These are phyloP conservation scores for Blastobasis adustella DNA, from an alignment of 2,888 invertebrate species.

Conservation along the genomic window DNA sequence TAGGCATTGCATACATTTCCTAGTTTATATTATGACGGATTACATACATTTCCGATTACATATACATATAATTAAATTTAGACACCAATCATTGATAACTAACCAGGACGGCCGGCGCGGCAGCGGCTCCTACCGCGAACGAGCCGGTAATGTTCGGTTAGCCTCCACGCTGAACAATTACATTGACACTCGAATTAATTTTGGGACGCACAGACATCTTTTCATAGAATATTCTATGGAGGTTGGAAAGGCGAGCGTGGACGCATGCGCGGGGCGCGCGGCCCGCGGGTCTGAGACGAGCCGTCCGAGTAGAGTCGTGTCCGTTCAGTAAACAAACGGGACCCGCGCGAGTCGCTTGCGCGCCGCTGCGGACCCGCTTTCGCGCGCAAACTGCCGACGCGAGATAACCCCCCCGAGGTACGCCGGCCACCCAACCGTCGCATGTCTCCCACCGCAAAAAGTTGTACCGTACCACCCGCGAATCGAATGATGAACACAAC, in stretches of 20 bases:
- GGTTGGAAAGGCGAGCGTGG: not conserved
- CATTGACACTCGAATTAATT: constrained; percentile 25
- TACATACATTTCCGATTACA: too few relatives aligned
- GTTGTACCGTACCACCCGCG: too few relatives aligned
- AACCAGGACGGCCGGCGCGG: too few relatives aligned
- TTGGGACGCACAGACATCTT: constrained; percentile 22
- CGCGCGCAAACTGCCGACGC: constrained; percentile 16
- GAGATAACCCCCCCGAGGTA: not conserved
- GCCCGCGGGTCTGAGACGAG: constrained; percentile 3
- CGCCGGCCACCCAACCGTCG: too few relatives aligned
- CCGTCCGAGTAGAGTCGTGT: constrained; percentile 9
- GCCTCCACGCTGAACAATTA: constrained; percentile 7
- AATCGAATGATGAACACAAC: not conserved
- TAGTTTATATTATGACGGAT: too few relatives aligned
- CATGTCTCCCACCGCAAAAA: too few relatives aligned
- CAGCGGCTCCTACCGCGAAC: too few relatives aligned
- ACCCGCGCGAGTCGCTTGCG: constrained; percentile 15
- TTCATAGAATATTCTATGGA: constrained; percentile 33
- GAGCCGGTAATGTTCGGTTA: not conserved
- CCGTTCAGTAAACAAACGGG: constrained; percentile 24
- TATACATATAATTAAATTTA: too few relatives aligned
- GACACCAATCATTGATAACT: too few relatives aligned
- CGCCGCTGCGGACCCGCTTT: constrained; percentile 4
- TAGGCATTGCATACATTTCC: too few relatives aligned
- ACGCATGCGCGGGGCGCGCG: constrained; percentile 30